Evolutionary conservation across 2,888 invertebrate species (phyloP), one percentile per base, ranked within the genome.

Genomic region (Papilio elwesi): DNA sequence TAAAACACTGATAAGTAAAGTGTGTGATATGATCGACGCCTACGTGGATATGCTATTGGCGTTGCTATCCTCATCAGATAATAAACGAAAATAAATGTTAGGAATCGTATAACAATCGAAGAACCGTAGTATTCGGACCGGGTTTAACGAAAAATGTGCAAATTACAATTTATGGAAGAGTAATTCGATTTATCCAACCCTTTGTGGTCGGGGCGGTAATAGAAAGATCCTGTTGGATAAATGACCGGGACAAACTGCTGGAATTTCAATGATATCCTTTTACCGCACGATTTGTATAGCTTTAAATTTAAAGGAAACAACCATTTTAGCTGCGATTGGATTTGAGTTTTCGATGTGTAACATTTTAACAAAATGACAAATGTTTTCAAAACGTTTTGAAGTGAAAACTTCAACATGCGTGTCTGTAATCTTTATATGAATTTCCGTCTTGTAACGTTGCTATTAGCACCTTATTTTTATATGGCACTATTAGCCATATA

Each of bases 81-180:
- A 57, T 57, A 57, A 55, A 55, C 11, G 55, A 55, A 55, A 55
- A 55, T 55, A 55, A 57, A 57, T 57, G 36, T 57, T 3, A 15
- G 13, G 10, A 26, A 36, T 16, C 53, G 11, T 57, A 36, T 13
- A 57, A 36, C 26, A 57, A 16, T 55, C 55, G 55, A 55, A 11
- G 11, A 26, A 55, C 12, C 55, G 55, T 26, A 5, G 26, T 26
- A 2, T 26, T 16, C 8, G 6, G 47, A 77, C 77, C 84, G 87
- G 87, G 88, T 87, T 87, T 90, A 90, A 89, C 89, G 85, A 89
- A 87, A 92, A 92, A 93, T 93, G 92, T 87, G 88, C 92, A 93
- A 93, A 93, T 92, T 93, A 92, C 91, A 93, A 93, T 93, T 93
- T 92, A 92, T 89, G 90, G 90, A 89, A 87, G 84, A 82, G 88